A percentile compares a stretch with the other conserved stretches of the same genome.
Conservation (phyloP, 1,140 invertebrate genomes). For the Panonychus citri region DNA sequence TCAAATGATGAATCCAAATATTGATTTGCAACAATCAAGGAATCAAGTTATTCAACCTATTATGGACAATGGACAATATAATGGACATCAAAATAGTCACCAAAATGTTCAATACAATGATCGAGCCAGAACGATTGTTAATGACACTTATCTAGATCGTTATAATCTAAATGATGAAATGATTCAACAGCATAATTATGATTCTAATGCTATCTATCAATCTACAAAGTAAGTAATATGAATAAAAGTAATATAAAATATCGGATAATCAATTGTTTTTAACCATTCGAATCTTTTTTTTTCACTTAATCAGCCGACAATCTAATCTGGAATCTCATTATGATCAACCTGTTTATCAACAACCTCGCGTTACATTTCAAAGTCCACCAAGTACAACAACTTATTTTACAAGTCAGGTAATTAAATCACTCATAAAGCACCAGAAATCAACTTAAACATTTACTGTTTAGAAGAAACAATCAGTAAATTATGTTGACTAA, state of each 20-base stretch:
- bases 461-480: no score
- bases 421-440: not conserved
- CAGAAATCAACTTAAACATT: not conserved
- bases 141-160: not conserved
- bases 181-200: no score
- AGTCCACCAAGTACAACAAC: constrained; percentile 7
- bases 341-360: not conserved
- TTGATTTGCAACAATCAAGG: not conserved
- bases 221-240: no score
- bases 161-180: not conserved
- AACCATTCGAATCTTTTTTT: not conserved
- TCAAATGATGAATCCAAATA: not conserved
- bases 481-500: not conserved
- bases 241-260: not conserved
- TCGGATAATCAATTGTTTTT: not conserved
- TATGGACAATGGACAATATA: not conserved
- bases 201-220: no score
- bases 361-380: constrained; percentile 7
- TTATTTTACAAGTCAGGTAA: not conserved
- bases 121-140: no score
- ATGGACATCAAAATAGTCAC: not conserved
- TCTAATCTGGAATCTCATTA: not conserved
- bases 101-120: not conserved
- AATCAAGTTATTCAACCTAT: not conserved
- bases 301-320: not conserved